Base-by-base conservation (phyloP, 1,140 invertebrate species). In the Odontomachus brunneus region DNA sequence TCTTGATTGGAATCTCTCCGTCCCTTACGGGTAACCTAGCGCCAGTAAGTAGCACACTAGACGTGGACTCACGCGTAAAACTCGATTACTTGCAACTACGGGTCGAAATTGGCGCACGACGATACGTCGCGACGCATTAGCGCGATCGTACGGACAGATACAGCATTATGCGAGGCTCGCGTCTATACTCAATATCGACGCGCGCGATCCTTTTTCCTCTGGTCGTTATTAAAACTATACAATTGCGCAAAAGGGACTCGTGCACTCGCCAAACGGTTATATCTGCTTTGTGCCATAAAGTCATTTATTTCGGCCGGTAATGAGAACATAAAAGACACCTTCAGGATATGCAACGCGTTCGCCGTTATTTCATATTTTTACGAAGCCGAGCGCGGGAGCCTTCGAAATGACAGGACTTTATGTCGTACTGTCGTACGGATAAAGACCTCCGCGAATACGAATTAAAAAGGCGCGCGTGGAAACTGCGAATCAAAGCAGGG, bases 1-100 rank as follows among this genome's bases (percentile, higher is more conserved):
- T 91, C 90, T 91, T 90, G 88, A 91, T 91, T 90, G 80, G 72
- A 83, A 91, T 91, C 90, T 91, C 90, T 90, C 66, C 38, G 73
- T 74, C 80, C 76, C 81, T 82, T 66, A 53, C 57, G 44, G 65
- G 53, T 72, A 3, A 83, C 74, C 63, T 59, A 85, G 66, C 71
- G 53, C 55, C 72, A 74, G 73, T 72, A 84, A 38, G 38, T 57
- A 74, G 53, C 66, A 76, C 26, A 67, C 49, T 65, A 71, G 71
- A 78, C 78, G 29, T 29, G 49, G 44, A 76, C 76, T 83, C 55
- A 65, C 81, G 72, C 59, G 78, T 86, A 88, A 80, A 85, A 84
- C 81, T 88, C 84, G 80, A 90, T 90, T 88, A 55, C 44, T 73
- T 65, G 78, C 48, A 80, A 44, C 62, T 38, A 26, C 17, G 44